phyloP scores from a whole-genome alignment of 2,113 vertebrate genomes.

The Toxostoma redivivum region DNA sequence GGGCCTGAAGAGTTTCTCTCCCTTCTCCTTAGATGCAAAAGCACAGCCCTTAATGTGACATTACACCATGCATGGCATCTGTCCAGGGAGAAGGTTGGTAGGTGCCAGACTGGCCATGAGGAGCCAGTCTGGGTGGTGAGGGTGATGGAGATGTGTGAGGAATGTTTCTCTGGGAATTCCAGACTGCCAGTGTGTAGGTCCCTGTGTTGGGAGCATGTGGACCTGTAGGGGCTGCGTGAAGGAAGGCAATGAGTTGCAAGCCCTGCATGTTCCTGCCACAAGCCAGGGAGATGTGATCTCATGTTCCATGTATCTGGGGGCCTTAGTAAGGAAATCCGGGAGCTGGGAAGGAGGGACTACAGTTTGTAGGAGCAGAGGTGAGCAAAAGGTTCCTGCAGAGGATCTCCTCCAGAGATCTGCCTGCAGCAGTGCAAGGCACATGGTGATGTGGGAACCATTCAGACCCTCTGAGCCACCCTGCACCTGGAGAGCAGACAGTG shows the following conservation, averaged over 20 bases:
- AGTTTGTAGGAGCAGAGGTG: neutral
- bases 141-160: neutral
- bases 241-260: neutral
- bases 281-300: neutral
- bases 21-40: neutral
- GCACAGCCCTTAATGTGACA: neutral
- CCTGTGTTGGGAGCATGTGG: neutral
- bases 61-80: neutral
- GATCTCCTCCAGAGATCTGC: neutral
- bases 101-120: neutral
- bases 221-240: neutral
- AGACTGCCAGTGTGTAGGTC: neutral
- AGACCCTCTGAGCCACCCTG: neutral
- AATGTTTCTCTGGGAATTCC: neutral
- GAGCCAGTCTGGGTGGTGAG: neutral
- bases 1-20: neutral
- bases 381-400: neutral
- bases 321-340: neutral
- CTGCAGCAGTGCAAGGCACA: neutral
- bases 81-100: neutral
- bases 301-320: neutral
- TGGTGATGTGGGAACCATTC: rapidly evolving
- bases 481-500: rapidly evolving
- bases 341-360: neutral
- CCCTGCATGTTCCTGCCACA: neutral